phyloP scores from a whole-genome alignment of 2,113 vertebrate genomes.

The Hypomesus transpacificus region DNA sequence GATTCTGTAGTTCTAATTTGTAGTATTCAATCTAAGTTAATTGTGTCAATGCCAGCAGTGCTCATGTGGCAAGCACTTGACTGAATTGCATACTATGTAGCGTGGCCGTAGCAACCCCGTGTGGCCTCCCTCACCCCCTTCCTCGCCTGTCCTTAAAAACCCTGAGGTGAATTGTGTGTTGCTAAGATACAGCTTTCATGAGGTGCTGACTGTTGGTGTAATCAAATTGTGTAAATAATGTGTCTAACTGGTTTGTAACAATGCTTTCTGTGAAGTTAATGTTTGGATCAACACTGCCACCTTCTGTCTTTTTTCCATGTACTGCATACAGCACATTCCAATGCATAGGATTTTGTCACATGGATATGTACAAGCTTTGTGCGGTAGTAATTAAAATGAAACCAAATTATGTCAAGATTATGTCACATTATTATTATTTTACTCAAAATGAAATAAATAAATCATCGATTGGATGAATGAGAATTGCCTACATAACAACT shows the following conservation, averaged over 20 bases:
- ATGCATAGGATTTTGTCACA: neutral
- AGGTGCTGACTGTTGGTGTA: neutral
- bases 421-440: no score
- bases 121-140: neutral
- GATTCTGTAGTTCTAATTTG: no score
- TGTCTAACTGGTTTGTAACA: neutral
- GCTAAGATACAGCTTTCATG: conserved; percentile 1
- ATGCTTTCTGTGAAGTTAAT: neutral
- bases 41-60: neutral
- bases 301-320: neutral
- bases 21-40: neutral
- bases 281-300: conserved; percentile 2
- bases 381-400: no score
- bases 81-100: neutral
- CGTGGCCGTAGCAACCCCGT: neutral
- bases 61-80: neutral
- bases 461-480: no score
- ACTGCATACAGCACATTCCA: neutral
- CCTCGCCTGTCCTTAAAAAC: conserved; percentile 2
- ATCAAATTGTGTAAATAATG: neutral
- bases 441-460: no score
- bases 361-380: neutral
- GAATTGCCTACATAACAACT: no score
- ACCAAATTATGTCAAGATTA: no score
- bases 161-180: neutral